A percentile compares a stretch with the other conserved stretches of the same genome.
These are phyloP conservation scores for Rhamnusium bicolor DNA, from an alignment of 2,888 invertebrate genomes.

Conservation along the genomic window DNA sequence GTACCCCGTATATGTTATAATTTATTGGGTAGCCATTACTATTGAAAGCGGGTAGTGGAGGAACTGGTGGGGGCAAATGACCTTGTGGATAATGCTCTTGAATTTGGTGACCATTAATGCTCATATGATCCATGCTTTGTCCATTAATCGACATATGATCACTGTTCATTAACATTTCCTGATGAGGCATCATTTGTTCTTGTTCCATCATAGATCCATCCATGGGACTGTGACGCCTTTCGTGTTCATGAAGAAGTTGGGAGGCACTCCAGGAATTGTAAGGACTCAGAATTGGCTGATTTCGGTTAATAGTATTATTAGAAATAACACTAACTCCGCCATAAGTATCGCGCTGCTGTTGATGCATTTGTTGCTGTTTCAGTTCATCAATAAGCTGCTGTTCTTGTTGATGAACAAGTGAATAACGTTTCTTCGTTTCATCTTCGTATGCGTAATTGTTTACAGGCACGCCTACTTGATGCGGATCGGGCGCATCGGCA, in stretches of 20 bases:
- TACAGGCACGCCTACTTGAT: conserved; percentile 71
- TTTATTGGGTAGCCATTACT: conserved; percentile 68
- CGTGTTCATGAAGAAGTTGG: conserved; percentile 75
- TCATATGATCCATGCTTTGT: conserved; percentile 67
- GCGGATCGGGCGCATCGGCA: conserved; percentile 67
- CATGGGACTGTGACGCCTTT: conserved; percentile 73
- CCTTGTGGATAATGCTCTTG: conserved; percentile 62
- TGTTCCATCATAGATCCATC: conserved; percentile 59
- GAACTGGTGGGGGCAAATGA: conserved; percentile 72
- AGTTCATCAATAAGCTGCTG: conserved; percentile 71
- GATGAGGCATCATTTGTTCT: conserved; percentile 63
- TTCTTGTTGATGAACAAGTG: conserved; percentile 71
- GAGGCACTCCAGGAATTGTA: conserved; percentile 77
- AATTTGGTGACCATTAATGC: conserved; percentile 64
- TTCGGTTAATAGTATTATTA: conserved; percentile 69
- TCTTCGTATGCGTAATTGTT: conserved; percentile 70
- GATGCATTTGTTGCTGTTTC: conserved; percentile 68
- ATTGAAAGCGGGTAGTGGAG: conserved; percentile 72
- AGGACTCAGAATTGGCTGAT: conserved; percentile 71
- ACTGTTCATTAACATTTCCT: conserved; percentile 60
- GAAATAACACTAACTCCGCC: conserved; percentile 68
- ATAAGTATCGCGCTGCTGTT: conserved; percentile 61
- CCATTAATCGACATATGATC: no score
- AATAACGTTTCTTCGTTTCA: conserved; percentile 71
- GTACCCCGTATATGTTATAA: conserved; percentile 71